These are phyloP conservation scores for Acestrorhynchus altus DNA, from an alignment of 2,797 vertebrate species.

Conservation along the genomic window DNA sequence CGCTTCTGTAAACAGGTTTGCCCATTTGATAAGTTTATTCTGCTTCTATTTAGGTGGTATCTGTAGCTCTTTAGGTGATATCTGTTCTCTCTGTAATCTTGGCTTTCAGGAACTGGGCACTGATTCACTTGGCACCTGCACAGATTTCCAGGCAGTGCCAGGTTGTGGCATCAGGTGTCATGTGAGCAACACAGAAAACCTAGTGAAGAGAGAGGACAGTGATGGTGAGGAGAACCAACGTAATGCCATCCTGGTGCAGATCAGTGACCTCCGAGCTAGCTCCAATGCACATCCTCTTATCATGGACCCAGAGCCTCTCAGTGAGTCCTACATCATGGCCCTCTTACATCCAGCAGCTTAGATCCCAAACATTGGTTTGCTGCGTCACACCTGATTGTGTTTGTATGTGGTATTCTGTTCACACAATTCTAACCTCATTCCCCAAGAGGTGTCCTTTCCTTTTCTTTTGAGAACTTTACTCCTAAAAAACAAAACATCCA, in stretches of 20 bases:
- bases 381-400: too few relatives aligned
- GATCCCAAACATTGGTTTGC: too few relatives aligned
- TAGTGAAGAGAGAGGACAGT: slow-evolving; percentile 80
- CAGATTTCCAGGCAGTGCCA: slow-evolving; percentile 94
- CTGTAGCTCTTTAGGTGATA: not conserved
- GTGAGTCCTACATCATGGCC: slow-evolving; percentile 72
- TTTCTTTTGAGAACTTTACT: too few relatives aligned
- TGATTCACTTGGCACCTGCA: slow-evolving; percentile 89
- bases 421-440: too few relatives aligned
- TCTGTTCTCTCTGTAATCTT: slow-evolving; percentile 2
- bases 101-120: slow-evolving; percentile 83
- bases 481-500: too few relatives aligned
- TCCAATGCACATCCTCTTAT: slow-evolving; percentile 81
- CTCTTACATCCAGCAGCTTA: too few relatives aligned
- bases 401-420: too few relatives aligned
- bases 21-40: not conserved
- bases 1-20: slow-evolving; percentile 94
- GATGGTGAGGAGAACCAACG: slow-evolving; percentile 85
- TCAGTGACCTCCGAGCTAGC: slow-evolving; percentile 73
- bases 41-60: not conserved
- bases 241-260: slow-evolving; percentile 85
- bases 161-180: slow-evolving; percentile 94
- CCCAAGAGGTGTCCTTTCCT: too few relatives aligned
- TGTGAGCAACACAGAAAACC: slow-evolving; percentile 88
- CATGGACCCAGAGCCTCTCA: slow-evolving; percentile 84